Evolutionary conservation across 2,888 invertebrate species (phyloP), one percentile per base, ranked within the genome.

Genomic region (Drosophila aldrichi): DNA sequence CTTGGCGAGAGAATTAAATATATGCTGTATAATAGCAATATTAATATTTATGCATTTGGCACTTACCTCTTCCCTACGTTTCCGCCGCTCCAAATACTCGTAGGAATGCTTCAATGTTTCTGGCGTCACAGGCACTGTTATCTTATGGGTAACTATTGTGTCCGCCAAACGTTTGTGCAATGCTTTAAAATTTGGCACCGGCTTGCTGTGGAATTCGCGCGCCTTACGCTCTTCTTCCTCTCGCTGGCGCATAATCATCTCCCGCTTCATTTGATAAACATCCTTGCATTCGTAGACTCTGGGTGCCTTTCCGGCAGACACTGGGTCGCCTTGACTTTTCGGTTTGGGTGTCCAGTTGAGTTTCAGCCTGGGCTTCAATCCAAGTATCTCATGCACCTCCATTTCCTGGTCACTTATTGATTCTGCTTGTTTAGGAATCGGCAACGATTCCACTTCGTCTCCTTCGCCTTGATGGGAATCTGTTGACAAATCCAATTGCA

Each of bases 151-250:
- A 0, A 82, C 59, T 12, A 63, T 60, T 10, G 74, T 63, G 1
- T 77, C 72, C 0, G 70, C 64, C 25, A 83, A 18, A 10, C 75
- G 74, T 38, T 83, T 77, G 43, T 89, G 81, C 8, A 75, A 25
- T 0, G 67, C 64, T 9, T 65, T 79, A 18, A 91, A 92, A 40
- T 92, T 92, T 0, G 92, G 92, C 20, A 81, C 89, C 5, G 92
- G 93, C 0, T 90, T 84, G 49, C 93, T 92, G 25, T 87, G 92
- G 70, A 93, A 93, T 62, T 91, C 68, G 1, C 93, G 87, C 46
- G 82, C 88, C 62, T 91, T 92, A 0, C 85, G 89, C 43, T 92
- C 92, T 34, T 92, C 91, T 29, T 92, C 88, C 7, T 77, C 55
- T 7, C 85, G 79, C 9, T 77, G 80, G 0, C 77, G 79, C 22